phyloP scores from a whole-genome alignment of 1,140 invertebrate genomes.

The Acromyrmex heyeri region DNA sequence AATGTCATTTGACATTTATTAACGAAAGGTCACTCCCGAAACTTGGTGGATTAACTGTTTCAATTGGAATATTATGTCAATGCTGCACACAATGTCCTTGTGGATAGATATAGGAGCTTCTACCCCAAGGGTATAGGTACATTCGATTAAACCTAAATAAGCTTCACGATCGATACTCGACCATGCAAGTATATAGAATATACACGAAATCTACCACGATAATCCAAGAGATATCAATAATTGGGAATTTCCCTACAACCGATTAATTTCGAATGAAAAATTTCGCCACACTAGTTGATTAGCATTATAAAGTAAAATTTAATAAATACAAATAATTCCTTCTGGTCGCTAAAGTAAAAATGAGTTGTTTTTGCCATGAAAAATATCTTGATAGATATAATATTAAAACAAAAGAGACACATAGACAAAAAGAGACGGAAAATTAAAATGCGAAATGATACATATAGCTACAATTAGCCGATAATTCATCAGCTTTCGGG shows the following conservation, averaged over 20 bases:
- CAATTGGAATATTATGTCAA: slow-evolving; percentile 28
- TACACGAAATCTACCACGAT: background rate
- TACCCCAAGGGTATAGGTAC: background rate
- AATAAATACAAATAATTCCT: slow-evolving; percentile 59
- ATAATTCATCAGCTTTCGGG: slow-evolving; percentile 28
- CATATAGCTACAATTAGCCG: slow-evolving; percentile 34
- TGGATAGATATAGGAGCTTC: too few species aligned
- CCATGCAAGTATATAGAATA: background rate
- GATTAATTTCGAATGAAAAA: slow-evolving; percentile 26
- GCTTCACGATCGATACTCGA: slow-evolving; percentile 16
- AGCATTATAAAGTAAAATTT: slow-evolving; percentile 35
- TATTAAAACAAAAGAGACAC: slow-evolving; percentile 18
- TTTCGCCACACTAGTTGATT: slow-evolving; percentile 36
- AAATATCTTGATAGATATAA: slow-evolving; percentile 26
- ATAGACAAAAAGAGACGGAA: background rate
- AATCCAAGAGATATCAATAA: slow-evolving; percentile 36
- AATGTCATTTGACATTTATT: slow-evolving; percentile 35
- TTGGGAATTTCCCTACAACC: background rate
- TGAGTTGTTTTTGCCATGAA: slow-evolving; percentile 27
- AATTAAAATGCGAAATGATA: slow-evolving; percentile 31
- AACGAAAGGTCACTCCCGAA: background rate
- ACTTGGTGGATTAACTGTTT: slow-evolving; percentile 21
- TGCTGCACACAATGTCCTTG: background rate
- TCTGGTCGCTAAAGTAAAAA: slow-evolving; percentile 19
- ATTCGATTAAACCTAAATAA: slow-evolving; percentile 52